Base-by-base conservation (phyloP, 2,797 vertebrate genomes). In the Lepilemur septentrionalis region DNA sequence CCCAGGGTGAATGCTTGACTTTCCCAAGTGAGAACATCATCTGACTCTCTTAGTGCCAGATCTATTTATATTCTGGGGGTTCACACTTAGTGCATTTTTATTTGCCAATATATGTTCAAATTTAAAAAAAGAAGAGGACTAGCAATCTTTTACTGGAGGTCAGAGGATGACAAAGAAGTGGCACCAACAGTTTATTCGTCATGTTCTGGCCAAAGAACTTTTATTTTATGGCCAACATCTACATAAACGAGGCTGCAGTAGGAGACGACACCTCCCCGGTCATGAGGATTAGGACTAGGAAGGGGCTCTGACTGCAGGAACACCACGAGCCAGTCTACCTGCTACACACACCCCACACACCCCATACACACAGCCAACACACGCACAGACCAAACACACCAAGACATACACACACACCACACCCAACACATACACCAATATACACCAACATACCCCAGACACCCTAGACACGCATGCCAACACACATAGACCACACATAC, bases 91-190 rank as follows among this genome's bases (percentile, higher is more conserved):
- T 73, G 43, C 38, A 55, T 50, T 89, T 91, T 41, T 18, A 67
- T 89, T 94, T 86, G 91, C 70, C 61, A 91, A 30, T 14, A 1
- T 32, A 72, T 55, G 55, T 72, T 83, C 59, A 35, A 18, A 80
- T n/a, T 91, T 75, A 82, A 55, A 80, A n/a, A 61, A 89, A 55
- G 35, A 55, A 50, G 43, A 91, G 50, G 78, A 35, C 48, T 57
- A 48, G 85, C 90, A 70, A 61, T 15, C 67, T 46, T 93, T 76
- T 72, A 28, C n/a, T 69, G n/a, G 79, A 88, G 90, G 80, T 94
- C 84, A 84, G 76, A 13, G 20, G 52, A 81, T 72, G 70, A 61
- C 43, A 30, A 67, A 72, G 43, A 76, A 48, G 15, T 14, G 52
- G 43, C 46, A 65, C 20, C 1, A 20, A 48, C 20, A 32, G 93